Base-by-base conservation (phyloP, 2,113 vertebrate species). In the Mesoclemmys tuberculata region DNA sequence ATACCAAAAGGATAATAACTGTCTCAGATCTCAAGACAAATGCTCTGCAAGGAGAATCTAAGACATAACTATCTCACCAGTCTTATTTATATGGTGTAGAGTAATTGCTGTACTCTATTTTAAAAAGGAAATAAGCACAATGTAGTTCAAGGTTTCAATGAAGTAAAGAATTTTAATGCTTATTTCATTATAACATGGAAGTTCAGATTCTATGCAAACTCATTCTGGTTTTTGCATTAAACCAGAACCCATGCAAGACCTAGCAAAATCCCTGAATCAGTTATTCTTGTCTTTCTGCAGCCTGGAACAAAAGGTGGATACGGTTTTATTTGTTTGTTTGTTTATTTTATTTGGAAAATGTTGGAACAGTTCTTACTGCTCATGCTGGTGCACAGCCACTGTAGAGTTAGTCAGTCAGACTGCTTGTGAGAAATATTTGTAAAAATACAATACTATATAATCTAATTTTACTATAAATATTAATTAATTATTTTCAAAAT, bases 1-100 rank as follows among this genome's bases (percentile, higher is more conserved):
- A 41, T 55, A 90, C 35, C 21, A 83, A 26, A 29, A 85, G n/a
- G 21, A 71, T 95, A 95, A 82, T 88, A 94, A 80, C 52, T 94
- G 74, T 56, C 89, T 91, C 41, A 0, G 2, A 68, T 29, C 81
- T 79, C 85, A 68, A 88, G 71, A 88, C 24, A 8, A 88, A 61
- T 4, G 52, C 81, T 38, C 55, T 85, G n/a, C 54, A 85, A 89
- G 14, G n/a, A 94, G 87, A 92, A 87, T 80, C 24, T 84, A 84
- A 71, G 91, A 80, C 9, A 81, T 82, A 93, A 52, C 48, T 56
- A 94, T 0, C 14, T 35, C 94, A 92, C 82, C 83, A 55, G 16
- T 56, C 10, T 3, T 83, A 31, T 14, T 48, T 75, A 48, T 89
- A 12, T 80, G 71, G 81, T 89, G 19, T 22, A 91, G 19, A 83